These are phyloP conservation scores for Sebastolobus altivelis DNA, from an alignment of 2,797 vertebrate species.

Conservation along the genomic window DNA sequence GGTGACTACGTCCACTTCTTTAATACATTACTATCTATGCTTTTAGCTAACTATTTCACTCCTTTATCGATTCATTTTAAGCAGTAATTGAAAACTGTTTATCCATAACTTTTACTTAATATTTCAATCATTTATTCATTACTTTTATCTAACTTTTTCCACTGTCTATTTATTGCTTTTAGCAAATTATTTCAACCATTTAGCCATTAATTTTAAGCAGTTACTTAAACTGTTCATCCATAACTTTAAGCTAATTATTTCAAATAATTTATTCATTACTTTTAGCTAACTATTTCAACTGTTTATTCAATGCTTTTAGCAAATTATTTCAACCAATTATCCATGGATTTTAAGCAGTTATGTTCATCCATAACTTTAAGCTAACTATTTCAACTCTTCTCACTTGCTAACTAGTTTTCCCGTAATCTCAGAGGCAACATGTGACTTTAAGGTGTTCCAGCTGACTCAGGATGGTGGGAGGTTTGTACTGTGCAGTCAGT, in stretches of 20 bases:
- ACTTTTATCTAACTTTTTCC: background rate
- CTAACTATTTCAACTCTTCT: background rate
- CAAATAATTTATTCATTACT: too few species aligned
- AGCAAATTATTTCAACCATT: background rate
- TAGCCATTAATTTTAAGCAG: background rate
- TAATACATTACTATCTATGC: too few species aligned
- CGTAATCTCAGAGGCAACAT: background rate
- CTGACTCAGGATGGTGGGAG: background rate
- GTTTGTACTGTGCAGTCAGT: background rate
- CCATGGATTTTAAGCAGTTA: too few species aligned
- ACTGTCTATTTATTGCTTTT: background rate
- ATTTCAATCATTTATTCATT: background rate
- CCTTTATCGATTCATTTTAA: background rate
- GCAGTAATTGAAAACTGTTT: background rate
- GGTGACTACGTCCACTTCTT: too few species aligned
- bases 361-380: background rate
- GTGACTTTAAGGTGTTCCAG: background rate
- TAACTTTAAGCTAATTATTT: background rate
- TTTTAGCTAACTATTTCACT: background rate
- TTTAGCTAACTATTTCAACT: too few species aligned
- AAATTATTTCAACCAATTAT: too few species aligned
- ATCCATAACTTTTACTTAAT: background rate
- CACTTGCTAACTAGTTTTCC: background rate
- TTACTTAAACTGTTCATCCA: background rate
- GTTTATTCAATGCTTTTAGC: too few species aligned